A percentile compares a stretch with the other conserved stretches of the same genome.
Evolutionary conservation across 2,888 invertebrate species (phyloP).

Genomic region (Oligia latruncula): DNA sequence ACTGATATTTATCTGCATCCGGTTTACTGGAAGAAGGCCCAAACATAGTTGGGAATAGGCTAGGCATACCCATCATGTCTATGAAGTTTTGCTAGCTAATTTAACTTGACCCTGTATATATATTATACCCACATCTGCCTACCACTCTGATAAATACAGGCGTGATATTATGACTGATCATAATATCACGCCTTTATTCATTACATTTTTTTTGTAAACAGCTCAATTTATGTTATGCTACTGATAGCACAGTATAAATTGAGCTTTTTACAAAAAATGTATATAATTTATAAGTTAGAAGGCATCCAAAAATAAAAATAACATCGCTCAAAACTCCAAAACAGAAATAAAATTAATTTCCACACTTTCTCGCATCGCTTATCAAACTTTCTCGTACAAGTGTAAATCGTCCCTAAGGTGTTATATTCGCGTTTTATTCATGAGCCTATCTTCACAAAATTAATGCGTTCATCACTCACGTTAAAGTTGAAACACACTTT

Average conservation of each 20-base stretch:
- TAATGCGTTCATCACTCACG: conserved; percentile 69
- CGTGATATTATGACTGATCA: not conserved
- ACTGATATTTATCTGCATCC: too few species aligned
- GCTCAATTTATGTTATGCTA: too few species aligned
- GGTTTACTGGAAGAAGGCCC: too few species aligned
- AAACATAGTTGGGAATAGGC: too few species aligned
- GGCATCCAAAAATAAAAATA: not conserved
- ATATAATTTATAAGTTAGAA: not conserved
- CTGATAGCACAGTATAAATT: not conserved
- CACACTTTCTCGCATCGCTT: conserved; percentile 49
- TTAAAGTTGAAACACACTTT: conserved; percentile 66
- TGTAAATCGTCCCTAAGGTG: conserved; percentile 57
- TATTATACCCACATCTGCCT: not conserved
- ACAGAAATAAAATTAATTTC: conserved; percentile 44
- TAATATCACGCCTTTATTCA: too few species aligned
- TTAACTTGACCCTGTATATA: not conserved
- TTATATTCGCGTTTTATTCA: conserved; percentile 71
- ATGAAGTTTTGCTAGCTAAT: too few species aligned
- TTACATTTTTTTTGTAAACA: too few species aligned
- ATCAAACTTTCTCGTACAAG: conserved; percentile 57
- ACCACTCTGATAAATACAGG: not conserved
- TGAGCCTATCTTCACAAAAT: conserved; percentile 65
- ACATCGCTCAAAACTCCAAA: conserved; percentile 25
- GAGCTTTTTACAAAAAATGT: not conserved
- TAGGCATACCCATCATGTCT: too few species aligned